These are phyloP conservation scores for Lasioglossum lativentre DNA, from an alignment of 2,888 invertebrate species.

Conservation along the genomic window DNA sequence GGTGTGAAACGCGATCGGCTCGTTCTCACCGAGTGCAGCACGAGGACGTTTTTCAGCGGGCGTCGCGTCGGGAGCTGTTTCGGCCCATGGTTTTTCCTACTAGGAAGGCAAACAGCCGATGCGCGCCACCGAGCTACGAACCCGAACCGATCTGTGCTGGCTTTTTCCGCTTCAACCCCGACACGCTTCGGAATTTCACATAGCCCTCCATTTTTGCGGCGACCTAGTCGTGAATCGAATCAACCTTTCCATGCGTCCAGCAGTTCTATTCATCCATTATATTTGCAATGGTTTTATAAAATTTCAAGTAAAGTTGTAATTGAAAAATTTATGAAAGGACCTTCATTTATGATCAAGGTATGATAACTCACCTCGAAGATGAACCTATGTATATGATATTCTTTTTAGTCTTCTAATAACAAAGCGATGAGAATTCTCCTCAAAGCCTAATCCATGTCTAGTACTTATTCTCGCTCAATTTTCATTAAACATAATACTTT, in stretches of 20 bases:
- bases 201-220: not conserved
- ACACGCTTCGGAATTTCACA: not conserved
- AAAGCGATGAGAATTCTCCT: too few species aligned
- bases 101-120: not conserved
- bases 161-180: not conserved
- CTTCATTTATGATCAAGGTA: too few species aligned
- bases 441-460: too few species aligned
- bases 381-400: too few species aligned
- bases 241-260: not conserved
- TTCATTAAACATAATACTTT: too few species aligned
- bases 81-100: not conserved
- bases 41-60: not conserved
- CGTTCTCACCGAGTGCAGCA: not conserved
- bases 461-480: too few species aligned
- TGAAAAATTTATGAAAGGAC: too few species aligned
- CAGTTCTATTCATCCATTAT: not conserved
- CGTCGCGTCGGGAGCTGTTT: not conserved
- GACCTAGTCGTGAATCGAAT: not conserved
- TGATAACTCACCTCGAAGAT: too few species aligned
- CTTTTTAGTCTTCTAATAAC: too few species aligned
- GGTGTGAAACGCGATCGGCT: conserved; percentile 6
- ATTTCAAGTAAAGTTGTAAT: not conserved
- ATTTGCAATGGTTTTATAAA: not conserved
- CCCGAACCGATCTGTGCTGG: not conserved
- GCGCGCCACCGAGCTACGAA: not conserved